Evolutionary conservation across 2,888 invertebrate genomes (phyloP), one percentile per base, ranked within the genome.

Genomic region (Geotrupes spiniger): DNA sequence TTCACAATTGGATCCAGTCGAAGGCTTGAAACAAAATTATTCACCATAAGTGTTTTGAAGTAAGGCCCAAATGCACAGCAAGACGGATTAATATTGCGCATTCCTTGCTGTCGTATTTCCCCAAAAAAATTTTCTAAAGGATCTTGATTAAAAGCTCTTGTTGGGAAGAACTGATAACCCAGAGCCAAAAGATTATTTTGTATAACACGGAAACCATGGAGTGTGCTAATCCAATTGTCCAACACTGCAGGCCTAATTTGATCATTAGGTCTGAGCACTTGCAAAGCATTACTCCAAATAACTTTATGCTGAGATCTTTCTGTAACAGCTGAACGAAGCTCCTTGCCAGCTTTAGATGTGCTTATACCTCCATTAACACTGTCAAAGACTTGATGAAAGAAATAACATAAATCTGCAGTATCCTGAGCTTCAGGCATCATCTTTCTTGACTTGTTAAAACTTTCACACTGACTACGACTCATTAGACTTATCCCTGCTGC

Each of bases 41-140:
- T n/a, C n/a, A n/a, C n/a, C n/a, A n/a, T n/a, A n/a, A 58, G 42
- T 14, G 56, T 52, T 31, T 54, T 59, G 9, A 51, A n/a, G n/a
- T n/a, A n/a, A n/a, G n/a, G n/a, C n/a, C n/a, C n/a, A n/a, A n/a
- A n/a, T n/a, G n/a, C n/a, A n/a, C n/a, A 51, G n/a, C 60, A 26
- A 26, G 27, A 6, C n/a, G 27, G 27, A 26, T 26, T 26, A n/a
- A 26, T 26, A n/a, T 26, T 26, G 6, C 27, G 27, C 6, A 26
- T 26, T 26, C 27, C 27, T 6, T 26, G n/a, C n/a, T 26, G 27
- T 26, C 27, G 27, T 6, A 26, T n/a, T 26, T 42, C 43, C 55
- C 53, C 27, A 26, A 26, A n/a, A n/a, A n/a, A n/a, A n/a, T n/a
- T n/a, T n/a, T n/a, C n/a, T n/a, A n/a, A n/a, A n/a, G n/a, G n/a